Evolutionary conservation across 2,888 invertebrate species (phyloP), one percentile per base, ranked within the genome.

Genomic region (Cephus sareptanus): DNA sequence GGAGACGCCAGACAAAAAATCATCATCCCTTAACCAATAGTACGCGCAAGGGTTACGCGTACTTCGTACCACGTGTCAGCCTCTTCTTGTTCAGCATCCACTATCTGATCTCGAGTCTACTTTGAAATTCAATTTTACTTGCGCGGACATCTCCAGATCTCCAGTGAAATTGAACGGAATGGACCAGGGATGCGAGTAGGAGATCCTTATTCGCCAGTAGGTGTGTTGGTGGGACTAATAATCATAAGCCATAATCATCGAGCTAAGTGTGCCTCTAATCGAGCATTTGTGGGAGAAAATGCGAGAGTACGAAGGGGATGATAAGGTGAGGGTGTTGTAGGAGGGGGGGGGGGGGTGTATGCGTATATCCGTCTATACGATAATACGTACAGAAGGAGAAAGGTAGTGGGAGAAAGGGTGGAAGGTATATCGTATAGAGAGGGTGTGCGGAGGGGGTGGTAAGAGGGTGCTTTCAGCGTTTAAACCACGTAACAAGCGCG

Each of bases 121-220:
- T 82, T 82, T 80, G 79, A 80, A 81, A 83, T 83, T 81, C 80
- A 81, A 81, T 81, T 83, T 74, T 35, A 74, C 35, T n/a, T 13
- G 74, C 23, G 23, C 11, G 35, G 74, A 34, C 77, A 75, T 74
- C 74, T 77, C 79, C 76, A 75, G 81, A 75, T 74, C 74, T 77
- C 79, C 76, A 75, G 81, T 80, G 81, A 82, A 83, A 82, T 83
- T 82, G 83, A 81, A 82, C 82, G 80, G 78, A 83, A 82, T 82
- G 82, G 80, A 81, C 81, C 81, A 74, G n/a, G 77, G 23, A 56
- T 37, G 73, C 68, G 77, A 34, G 30, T 75, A 70, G 40, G 30
- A 70, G 71, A 31, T 71, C 31, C 11, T 31, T 11, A 71, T 71
- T 71, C 11, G 71, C 13, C 4, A 71, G 71, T 56, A 71, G 71